Conservation (phyloP, 1,140 invertebrate genomes). For the Caenorhabditis elegans region WBcel235 BX284606.5:97501-98000, state of each 20-base stretch:
- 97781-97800: no score
- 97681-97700: no score
- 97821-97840: no score
- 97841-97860: constrained; percentile 13
- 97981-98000: no score
- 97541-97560: neutral
- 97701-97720: no score
- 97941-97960: neutral
- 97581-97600: constrained; percentile 21
- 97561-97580: neutral
- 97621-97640: neutral
- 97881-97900: constrained; percentile 21
- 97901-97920: neutral
- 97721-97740: no score
- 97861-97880: constrained; percentile 3
- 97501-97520: no score
- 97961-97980: neutral
- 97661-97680: neutral
- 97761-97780: no score
- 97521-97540: no score
- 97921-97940: neutral
- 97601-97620: neutral
- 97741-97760: no score
- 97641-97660: neutral
- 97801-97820: no score